Conservation (phyloP, 2,113 vertebrate species). For the Oncorhynchus nerka region DNA sequence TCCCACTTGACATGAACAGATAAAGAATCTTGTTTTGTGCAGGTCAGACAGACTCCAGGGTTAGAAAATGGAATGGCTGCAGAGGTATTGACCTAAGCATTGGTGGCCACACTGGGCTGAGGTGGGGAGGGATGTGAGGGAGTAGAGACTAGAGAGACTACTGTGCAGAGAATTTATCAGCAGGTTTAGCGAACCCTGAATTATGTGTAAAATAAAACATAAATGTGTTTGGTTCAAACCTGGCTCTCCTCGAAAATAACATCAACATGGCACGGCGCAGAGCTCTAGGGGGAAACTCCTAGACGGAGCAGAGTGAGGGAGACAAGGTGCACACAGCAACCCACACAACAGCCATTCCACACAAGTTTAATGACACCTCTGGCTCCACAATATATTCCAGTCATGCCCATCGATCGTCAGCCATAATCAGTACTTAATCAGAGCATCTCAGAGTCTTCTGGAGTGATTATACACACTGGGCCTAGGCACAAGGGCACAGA, state of each 20-base stretch:
- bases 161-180: no score
- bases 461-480: slow-evolving; percentile 23
- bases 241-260: background rate
- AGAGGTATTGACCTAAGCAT: slow-evolving; percentile 14
- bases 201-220: no score
- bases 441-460: slow-evolving; percentile 24
- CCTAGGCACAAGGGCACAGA: background rate
- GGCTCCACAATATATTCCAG: slow-evolving; percentile 40
- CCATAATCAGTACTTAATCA: background rate
- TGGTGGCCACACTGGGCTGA: slow-evolving; percentile 1
- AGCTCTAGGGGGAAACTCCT: background rate
- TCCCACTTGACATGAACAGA: slow-evolving; percentile 22
- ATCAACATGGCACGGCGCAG: background rate
- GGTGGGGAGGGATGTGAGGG: no score
- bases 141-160: no score
- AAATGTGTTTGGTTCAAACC: no score
- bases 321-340: slow-evolving; percentile 3
- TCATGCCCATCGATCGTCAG: slow-evolving; percentile 24
- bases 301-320: background rate
- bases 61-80: slow-evolving; percentile 35
- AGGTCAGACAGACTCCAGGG: slow-evolving; percentile 22
- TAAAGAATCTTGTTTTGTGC: slow-evolving; percentile 39
- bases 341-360: slow-evolving; percentile 19
- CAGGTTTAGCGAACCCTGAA: no score
- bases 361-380: slow-evolving; percentile 37